Conservation (phyloP, 2,888 invertebrate genomes). For the Polydrusus pterygomalis region DNA sequence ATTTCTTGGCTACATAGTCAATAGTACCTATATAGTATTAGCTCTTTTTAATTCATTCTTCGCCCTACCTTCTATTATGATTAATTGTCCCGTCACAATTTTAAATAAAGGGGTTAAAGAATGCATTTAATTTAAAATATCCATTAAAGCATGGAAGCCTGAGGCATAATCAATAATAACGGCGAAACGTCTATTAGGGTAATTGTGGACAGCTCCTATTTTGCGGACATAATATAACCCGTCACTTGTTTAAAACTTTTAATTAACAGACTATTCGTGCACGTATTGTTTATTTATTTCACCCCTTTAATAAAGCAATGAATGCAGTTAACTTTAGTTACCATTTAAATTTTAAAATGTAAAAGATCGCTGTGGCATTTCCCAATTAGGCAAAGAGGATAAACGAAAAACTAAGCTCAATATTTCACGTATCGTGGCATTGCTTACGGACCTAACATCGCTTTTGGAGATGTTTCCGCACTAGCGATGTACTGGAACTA, state of each 20-base stretch:
- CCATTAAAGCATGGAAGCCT: constrained; percentile 14
- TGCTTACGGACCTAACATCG: too few relatives aligned
- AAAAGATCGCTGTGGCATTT: neutral
- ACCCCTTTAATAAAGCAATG: constrained; percentile 19
- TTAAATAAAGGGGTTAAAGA: neutral
- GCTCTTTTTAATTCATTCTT: too few relatives aligned
- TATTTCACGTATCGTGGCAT: too few relatives aligned
- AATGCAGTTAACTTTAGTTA: neutral
- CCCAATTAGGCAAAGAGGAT: too few relatives aligned
- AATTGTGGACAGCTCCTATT: constrained; percentile 48
- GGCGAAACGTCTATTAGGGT: constrained; percentile 35
- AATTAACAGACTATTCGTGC: constrained; percentile 45
- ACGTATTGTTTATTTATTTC: constrained; percentile 43
- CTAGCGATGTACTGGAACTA: too few relatives aligned
- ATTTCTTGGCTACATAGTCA: too few relatives aligned
- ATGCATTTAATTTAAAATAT: constrained; percentile 14
- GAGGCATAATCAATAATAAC: constrained; percentile 17
- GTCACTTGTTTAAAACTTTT: constrained; percentile 50
- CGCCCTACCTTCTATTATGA: neutral
- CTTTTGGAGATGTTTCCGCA: too few relatives aligned
- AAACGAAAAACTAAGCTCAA: too few relatives aligned
- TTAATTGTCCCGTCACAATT: neutral
- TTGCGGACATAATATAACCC: constrained; percentile 28
- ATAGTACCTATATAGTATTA: too few relatives aligned
- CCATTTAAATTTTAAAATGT: neutral